Conservation (phyloP, 2,888 invertebrate genomes). For the Dromius quadrimaculatus region DNA sequence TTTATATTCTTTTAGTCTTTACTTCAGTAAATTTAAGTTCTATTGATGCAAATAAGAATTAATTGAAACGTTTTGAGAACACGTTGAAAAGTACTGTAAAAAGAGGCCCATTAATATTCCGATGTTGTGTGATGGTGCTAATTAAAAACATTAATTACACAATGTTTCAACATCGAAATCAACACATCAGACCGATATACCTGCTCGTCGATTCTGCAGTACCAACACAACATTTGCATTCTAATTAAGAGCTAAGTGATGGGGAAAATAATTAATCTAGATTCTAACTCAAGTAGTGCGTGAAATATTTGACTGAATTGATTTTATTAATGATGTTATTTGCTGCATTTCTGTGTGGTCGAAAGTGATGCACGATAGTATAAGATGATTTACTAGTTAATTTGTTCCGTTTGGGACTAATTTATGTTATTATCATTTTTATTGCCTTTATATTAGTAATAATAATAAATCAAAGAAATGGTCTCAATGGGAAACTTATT, state of each 20-base stretch:
- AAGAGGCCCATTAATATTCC: constrained; percentile 24
- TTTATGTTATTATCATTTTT: constrained; percentile 25
- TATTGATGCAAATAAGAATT: too few relatives aligned
- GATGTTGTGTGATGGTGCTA: constrained; percentile 25
- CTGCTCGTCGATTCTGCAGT: constrained; percentile 28
- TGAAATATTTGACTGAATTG: constrained; percentile 36
- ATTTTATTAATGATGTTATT: constrained; percentile 44
- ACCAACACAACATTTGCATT: constrained; percentile 41
- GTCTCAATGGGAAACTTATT: too few relatives aligned
- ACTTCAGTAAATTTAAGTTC: too few relatives aligned
- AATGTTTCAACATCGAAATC: constrained; percentile 36
- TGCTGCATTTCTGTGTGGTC: constrained; percentile 36
- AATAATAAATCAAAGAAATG: not conserved
- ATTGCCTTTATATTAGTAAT: constrained; percentile 20
- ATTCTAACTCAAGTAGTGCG: constrained; percentile 21
- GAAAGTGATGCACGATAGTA: constrained; percentile 22
- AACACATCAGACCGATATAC: constrained; percentile 33
- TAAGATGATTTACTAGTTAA: constrained; percentile 30
- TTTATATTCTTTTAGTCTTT: too few relatives aligned
- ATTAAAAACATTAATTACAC: constrained; percentile 41
- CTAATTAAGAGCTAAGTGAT: constrained; percentile 37
- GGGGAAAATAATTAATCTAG: constrained; percentile 36
- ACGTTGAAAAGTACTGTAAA: too few relatives aligned
- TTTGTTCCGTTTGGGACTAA: constrained; percentile 23
- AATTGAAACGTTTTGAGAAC: too few relatives aligned